Evolutionary conservation across 1,140 invertebrate species (phyloP).

Genomic region (Leptestheria dahalacensis): DNA sequence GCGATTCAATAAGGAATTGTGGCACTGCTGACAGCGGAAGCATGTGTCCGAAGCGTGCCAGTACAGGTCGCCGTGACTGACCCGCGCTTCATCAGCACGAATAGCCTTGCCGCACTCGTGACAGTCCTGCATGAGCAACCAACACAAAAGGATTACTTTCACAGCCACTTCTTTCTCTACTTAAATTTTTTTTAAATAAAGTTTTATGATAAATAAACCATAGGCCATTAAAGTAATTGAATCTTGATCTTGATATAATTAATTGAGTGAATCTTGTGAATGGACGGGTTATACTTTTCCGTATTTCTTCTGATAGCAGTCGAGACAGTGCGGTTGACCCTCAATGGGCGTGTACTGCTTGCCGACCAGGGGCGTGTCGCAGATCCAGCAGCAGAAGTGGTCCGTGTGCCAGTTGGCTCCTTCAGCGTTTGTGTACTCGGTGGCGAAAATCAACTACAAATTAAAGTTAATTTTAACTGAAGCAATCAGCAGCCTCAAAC

Average conservation of each 20-base stretch:
- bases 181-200: too few species aligned
- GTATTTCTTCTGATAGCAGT: slow-evolving; percentile 59
- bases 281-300: slow-evolving; percentile 35
- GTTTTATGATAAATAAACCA: too few species aligned
- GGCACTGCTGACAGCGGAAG: slow-evolving; percentile 56
- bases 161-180: slow-evolving; percentile 1
- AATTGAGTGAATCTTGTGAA: too few species aligned
- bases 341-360: slow-evolving; percentile 57
- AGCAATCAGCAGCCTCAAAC: too few species aligned
- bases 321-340: slow-evolving; percentile 55
- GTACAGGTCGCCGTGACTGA: slow-evolving; percentile 52
- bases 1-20: slow-evolving; percentile 48
- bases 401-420: slow-evolving; percentile 66
- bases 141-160: not conserved
- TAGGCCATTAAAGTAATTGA: too few species aligned
- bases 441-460: slow-evolving; percentile 56
- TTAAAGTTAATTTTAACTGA: too few species aligned
- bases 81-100: slow-evolving; percentile 54
- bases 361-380: slow-evolving; percentile 61
- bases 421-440: slow-evolving; percentile 68
- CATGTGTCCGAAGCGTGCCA: slow-evolving; percentile 60
- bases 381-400: slow-evolving; percentile 75
- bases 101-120: slow-evolving; percentile 51
- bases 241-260: too few species aligned
- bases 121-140: slow-evolving; percentile 40